Conservation (phyloP, 92 coral and sea anemone species). For the Actinernus sp. region DNA sequence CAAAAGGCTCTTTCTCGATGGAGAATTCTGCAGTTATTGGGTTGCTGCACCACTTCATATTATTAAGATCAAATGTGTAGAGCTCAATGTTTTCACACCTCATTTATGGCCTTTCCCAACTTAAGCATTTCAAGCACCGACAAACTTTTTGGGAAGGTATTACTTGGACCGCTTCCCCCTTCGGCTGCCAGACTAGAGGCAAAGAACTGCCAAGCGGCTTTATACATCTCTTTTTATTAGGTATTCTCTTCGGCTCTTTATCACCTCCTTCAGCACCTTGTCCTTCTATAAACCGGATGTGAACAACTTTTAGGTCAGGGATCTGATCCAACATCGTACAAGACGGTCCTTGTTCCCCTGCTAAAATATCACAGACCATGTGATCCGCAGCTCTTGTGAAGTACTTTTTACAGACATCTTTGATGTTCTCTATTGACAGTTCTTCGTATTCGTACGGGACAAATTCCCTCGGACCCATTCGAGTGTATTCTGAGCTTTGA, state of each 20-base stretch:
- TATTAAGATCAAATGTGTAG: conserved; percentile 18
- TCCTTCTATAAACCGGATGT: conserved; percentile 48
- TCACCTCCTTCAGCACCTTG: background rate
- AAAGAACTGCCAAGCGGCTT: too few relatives aligned
- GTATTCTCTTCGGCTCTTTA: background rate
- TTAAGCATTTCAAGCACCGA: background rate
- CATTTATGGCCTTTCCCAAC: background rate
- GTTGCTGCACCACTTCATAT: conserved; percentile 26
- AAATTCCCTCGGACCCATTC: conserved; percentile 1
- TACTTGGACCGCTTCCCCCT: too few relatives aligned
- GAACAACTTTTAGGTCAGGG: conserved; percentile 48
- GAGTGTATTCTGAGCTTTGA: background rate
- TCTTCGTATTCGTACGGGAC: conserved; percentile 3
- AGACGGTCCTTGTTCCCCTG: conserved; percentile 62
- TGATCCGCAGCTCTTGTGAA: background rate
- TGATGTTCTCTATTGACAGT: background rate
- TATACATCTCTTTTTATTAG: background rate
- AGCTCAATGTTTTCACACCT: background rate
- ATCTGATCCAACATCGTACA: conserved; percentile 39
- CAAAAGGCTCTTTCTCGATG: conserved; percentile 25
- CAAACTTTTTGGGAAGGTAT: conserved; percentile 3
- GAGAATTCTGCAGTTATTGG: conserved; percentile 13
- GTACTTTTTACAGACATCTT: conserved; percentile 4
- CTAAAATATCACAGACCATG: conserved; percentile 1
- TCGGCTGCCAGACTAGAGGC: too few relatives aligned